phyloP scores from a whole-genome alignment of 2,797 vertebrate genomes.

The Mallotus villosus region DNA sequence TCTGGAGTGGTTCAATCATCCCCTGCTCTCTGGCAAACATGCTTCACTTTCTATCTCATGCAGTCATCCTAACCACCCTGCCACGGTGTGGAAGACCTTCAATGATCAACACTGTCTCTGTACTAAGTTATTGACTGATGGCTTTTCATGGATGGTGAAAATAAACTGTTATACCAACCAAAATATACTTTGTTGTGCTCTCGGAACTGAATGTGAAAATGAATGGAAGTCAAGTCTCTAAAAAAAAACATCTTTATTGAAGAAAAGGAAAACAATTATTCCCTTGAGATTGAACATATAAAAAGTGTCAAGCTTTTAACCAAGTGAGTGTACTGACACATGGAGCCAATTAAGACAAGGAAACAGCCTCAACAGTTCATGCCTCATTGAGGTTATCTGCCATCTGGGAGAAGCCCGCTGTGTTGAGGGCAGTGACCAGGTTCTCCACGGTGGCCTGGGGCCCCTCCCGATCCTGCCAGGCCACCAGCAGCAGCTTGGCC shows the following conservation, averaged over 20 bases:
- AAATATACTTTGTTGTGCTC: background rate
- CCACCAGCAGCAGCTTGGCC: constrained; percentile 92
- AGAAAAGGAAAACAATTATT: constrained; percentile 39
- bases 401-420: constrained; percentile 82
- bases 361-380: constrained; percentile 27
- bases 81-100: constrained; percentile 76
- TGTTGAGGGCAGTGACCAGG: constrained; percentile 80
- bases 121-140: constrained; percentile 83
- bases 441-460: constrained; percentile 84
- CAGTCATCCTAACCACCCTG: constrained; percentile 60
- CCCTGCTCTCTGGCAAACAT: constrained; percentile 58
- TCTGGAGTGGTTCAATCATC: constrained; percentile 55
- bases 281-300: constrained; percentile 40
- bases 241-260: constrained; percentile 56
- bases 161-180: constrained; percentile 68
- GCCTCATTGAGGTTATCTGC: constrained; percentile 80
- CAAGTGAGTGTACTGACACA: background rate
- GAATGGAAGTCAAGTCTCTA: constrained; percentile 24
- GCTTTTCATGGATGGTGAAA: constrained; percentile 81
- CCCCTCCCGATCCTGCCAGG: constrained; percentile 96
- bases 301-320: constrained; percentile 30
- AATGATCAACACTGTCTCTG: constrained; percentile 62
- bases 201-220: background rate
- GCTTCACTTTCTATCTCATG: constrained; percentile 52
- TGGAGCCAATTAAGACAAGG: background rate